Evolutionary conservation across 2,888 invertebrate species (phyloP).

Genomic region (Cremastinae sp.): DNA sequence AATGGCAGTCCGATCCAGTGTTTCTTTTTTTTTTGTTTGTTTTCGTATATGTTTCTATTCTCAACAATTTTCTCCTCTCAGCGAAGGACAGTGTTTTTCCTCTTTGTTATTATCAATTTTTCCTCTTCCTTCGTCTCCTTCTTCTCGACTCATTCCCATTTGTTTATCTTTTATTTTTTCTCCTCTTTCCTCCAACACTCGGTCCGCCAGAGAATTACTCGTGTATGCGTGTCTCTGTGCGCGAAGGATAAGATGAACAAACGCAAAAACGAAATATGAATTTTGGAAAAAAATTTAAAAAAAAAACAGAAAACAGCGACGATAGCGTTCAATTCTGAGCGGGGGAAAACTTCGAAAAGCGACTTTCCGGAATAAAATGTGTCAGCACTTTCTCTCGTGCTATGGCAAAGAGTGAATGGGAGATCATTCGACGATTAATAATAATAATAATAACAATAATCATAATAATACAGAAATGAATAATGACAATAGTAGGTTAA

Average conservation of each 20-base stretch:
- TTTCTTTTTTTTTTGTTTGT: slow-evolving; percentile 26
- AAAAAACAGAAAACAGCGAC: slow-evolving; percentile 1
- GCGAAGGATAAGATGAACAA: slow-evolving; percentile 46
- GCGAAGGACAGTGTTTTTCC: slow-evolving; percentile 35
- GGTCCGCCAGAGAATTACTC: slow-evolving; percentile 28
- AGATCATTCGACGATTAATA: slow-evolving; percentile 26
- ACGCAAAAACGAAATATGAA: slow-evolving; percentile 24
- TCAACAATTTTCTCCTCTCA: slow-evolving; percentile 31
- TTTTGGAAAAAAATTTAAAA: slow-evolving; percentile 28
- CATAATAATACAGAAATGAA: slow-evolving; percentile 23
- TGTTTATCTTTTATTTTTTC: neutral
- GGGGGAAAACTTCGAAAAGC: slow-evolving; percentile 18
- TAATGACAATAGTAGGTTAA: slow-evolving; percentile 28
- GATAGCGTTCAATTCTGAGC: neutral
- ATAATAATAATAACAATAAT: slow-evolving; percentile 41
- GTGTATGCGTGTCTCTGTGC: slow-evolving; percentile 22
- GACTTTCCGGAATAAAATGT: neutral
- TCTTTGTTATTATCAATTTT: too few species aligned
- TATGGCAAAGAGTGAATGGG: too few species aligned
- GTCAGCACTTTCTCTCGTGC: too few species aligned
- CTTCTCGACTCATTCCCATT: too few species aligned
- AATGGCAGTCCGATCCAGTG: slow-evolving; percentile 61
- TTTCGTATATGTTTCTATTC: neutral
- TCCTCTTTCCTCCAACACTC: neutral
- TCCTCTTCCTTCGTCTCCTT: too few species aligned